Percentiles rank a stretch among this genome's conserved stretches.
These are phyloP conservation scores for Hydropotes inermis DNA, from an alignment of 2,113 vertebrate genomes.

Conservation along the genomic window DNA sequence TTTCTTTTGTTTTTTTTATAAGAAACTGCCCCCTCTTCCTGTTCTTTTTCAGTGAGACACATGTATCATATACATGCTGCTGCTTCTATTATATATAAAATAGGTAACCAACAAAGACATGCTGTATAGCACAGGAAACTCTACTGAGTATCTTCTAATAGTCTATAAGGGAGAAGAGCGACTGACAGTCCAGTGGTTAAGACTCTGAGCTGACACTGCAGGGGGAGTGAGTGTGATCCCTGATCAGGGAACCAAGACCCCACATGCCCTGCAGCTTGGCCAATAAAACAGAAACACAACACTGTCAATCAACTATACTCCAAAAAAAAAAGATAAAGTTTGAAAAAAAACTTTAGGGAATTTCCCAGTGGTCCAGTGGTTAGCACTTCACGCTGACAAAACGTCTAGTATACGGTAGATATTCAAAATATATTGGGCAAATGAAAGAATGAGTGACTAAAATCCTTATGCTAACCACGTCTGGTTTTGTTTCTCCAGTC, in stretches of 20 bases:
- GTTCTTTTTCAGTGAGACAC: neutral
- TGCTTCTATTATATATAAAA: neutral
- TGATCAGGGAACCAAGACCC: neutral
- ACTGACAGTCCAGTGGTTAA: neutral
- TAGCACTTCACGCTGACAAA: neutral
- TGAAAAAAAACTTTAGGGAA: neutral
- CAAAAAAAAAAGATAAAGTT: neutral
- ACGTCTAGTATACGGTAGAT: neutral
- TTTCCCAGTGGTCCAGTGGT: neutral
- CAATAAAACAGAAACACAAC: neutral
- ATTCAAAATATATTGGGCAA: neutral
- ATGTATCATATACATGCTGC: neutral
- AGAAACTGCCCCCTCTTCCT: neutral
- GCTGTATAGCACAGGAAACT: neutral
- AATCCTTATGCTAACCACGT: neutral
- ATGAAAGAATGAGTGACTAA: neutral
- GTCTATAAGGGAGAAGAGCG: neutral
- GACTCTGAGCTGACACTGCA: neutral
- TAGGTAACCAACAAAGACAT: neutral
- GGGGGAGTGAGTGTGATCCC: neutral
- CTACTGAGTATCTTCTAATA: neutral
- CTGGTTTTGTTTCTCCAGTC: neutral
- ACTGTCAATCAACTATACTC: neutral
- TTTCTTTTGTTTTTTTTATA: neutral
- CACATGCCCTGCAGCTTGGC: neutral